Evolutionary conservation across 2,797 vertebrate genomes (phyloP).

Genomic region (Paratrypauchen microcephalus): DNA sequence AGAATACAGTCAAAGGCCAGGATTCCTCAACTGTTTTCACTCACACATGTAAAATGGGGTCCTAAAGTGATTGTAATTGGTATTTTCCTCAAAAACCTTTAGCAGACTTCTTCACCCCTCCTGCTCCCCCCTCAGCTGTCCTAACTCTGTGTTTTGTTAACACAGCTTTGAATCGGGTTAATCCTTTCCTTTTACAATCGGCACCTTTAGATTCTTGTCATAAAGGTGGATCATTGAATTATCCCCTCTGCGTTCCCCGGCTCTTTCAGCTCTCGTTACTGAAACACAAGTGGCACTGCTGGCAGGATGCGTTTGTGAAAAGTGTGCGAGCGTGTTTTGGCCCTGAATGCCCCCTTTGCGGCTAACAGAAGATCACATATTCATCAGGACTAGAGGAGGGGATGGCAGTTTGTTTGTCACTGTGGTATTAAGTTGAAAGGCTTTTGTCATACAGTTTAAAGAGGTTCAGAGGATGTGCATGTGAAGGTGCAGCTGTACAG

Average conservation of each 20-base stretch:
- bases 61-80: conserved; percentile 1
- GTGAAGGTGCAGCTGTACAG: conserved; percentile 77
- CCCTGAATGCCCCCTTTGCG: conserved; percentile 85
- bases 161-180: conserved; percentile 81
- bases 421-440: conserved; percentile 60
- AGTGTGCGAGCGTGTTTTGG: conserved; percentile 79
- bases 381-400: conserved; percentile 80
- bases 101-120: conserved; percentile 15
- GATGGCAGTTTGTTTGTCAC: conserved; percentile 87
- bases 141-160: conserved; percentile 72
- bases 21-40: conserved; percentile 21
- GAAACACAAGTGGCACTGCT: conserved; percentile 88
- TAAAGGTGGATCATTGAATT: conserved; percentile 87
- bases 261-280: conserved; percentile 88
- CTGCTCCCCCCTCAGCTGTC: conserved; percentile 51
- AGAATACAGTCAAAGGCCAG: conserved; percentile 16
- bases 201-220: conserved; percentile 74
- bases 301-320: conserved; percentile 80
- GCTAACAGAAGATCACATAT: conserved; percentile 88
- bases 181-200: conserved; percentile 72
- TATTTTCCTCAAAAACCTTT: conserved; percentile 27
- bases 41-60: conserved; percentile 6
- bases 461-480: conserved; percentile 80
- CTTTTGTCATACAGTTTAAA: conserved; percentile 85
- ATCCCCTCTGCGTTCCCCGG: conserved; percentile 76